phyloP scores from a whole-genome alignment of 2,888 invertebrate species.

The Cosmia trapezina region DNA sequence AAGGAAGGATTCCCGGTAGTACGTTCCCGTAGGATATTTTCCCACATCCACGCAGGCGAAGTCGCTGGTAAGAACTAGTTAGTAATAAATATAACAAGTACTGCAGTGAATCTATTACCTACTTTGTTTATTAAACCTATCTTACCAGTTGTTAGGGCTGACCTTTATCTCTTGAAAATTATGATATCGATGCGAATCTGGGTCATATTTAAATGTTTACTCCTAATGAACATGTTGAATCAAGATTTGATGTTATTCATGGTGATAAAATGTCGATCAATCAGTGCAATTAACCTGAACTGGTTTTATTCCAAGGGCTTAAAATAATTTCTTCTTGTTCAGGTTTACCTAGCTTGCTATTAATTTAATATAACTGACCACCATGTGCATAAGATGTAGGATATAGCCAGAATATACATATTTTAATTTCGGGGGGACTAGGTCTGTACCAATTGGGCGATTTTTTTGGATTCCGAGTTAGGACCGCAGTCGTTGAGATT shows the following conservation, averaged over 20 bases:
- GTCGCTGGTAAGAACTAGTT: too few relatives aligned
- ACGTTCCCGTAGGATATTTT: too few relatives aligned
- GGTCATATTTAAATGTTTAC: conserved; percentile 52
- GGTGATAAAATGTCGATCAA: conserved; percentile 34
- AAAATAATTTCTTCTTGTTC: neutral
- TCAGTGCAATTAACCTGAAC: conserved; percentile 34
- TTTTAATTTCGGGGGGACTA: neutral
- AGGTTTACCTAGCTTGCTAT: neutral
- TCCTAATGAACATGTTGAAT: conserved; percentile 45
- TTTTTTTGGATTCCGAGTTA: neutral
- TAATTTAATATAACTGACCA: neutral
- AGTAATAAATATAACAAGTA: conserved; percentile 8
- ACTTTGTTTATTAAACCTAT: conserved; percentile 25
- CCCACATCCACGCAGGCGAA: too few relatives aligned
- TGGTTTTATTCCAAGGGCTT: conserved; percentile 27
- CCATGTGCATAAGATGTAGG: neutral
- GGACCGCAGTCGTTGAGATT: neutral
- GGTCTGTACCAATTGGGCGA: neutral
- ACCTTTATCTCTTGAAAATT: conserved; percentile 47
- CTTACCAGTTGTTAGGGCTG: conserved; percentile 16
- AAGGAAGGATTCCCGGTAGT: too few relatives aligned
- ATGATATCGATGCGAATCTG: conserved; percentile 34
- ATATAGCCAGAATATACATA: neutral
- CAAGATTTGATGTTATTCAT: conserved; percentile 36
- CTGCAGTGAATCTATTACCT: conserved; percentile 43